Evolutionary conservation across 2,888 invertebrate species (phyloP), one percentile per base, ranked within the genome.

Genomic region (Operophtera brumata): DNA sequence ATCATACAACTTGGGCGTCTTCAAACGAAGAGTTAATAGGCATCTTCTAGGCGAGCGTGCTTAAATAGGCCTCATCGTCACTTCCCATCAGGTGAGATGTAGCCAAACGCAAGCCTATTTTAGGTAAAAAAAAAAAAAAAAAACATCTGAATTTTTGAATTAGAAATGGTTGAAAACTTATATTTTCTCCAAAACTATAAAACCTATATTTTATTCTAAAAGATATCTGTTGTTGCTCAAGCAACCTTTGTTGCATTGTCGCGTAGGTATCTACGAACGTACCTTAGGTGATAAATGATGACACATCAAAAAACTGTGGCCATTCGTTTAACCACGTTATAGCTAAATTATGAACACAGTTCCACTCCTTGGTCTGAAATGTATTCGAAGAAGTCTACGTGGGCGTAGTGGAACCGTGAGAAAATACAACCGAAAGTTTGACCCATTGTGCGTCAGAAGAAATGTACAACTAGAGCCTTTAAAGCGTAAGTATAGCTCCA

Each of bases 321-420:
- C 76, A 78, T 78, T 75, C 70, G 72, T 75, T 77, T 73, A 77
- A 79, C 73, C 67, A 67, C 68, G 73, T 72, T 75, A 74, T 76
- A 78, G 70, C 76, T 80, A 79, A 80, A 80, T 79, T 84, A 82
- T 82, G 78, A 78, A 80, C 77, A 81, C 78, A 74, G 75, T 76
- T 77, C 76, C 76, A 79, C 75, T 84, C 78, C 76, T 78, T 77
- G 72, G 73, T 76, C 76, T 71, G 66, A 80, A 82, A 83, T 78
- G 81, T 81, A 76, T 88, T 86, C 83, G 77, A 77, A 80, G 85
- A 86, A 87, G 67, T 67, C 51, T 45, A 64, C 67, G 80, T 81
- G 78, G 82, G 85, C 78, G 86, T 82, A 77, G 80, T 80, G 73
- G 81, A 61, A 77, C 76, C 86, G 89, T 88, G 89, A 82, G 89